Conservation (phyloP, 2,797 vertebrate genomes). For the Taenioides sp. region DNA sequence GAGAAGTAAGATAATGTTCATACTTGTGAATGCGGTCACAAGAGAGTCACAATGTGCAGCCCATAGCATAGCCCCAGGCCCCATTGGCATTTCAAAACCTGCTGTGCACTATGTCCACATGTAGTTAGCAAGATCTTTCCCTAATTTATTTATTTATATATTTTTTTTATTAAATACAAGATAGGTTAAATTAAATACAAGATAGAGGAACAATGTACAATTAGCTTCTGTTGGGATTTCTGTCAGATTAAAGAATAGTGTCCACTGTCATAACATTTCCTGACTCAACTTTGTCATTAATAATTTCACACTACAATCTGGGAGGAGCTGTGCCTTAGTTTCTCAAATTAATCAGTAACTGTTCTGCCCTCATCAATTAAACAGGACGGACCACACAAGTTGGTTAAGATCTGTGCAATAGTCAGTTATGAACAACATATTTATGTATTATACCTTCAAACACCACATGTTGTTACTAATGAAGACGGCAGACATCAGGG, state of each 20-base stretch:
- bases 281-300: slow-evolving; percentile 39
- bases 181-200: slow-evolving; percentile 17
- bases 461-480: neutral
- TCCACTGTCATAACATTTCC: slow-evolving; percentile 25
- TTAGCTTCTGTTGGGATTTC: slow-evolving; percentile 24
- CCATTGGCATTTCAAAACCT: slow-evolving; percentile 52
- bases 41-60: slow-evolving; percentile 70
- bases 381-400: slow-evolving; percentile 26
- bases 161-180: slow-evolving; percentile 20
- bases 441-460: slow-evolving; percentile 16
- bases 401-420: slow-evolving; percentile 17
- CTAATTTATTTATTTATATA: slow-evolving; percentile 30
- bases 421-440: slow-evolving; percentile 15
- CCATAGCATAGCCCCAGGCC: slow-evolving; percentile 41
- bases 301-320: slow-evolving; percentile 47
- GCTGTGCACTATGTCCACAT: slow-evolving; percentile 55
- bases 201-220: slow-evolving; percentile 23
- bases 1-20: slow-evolving; percentile 56
- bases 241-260: slow-evolving; percentile 35
- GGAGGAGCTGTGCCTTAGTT: slow-evolving; percentile 24
- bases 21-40: slow-evolving; percentile 68
- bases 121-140: slow-evolving; percentile 43
- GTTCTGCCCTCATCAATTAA: slow-evolving; percentile 30
- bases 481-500: slow-evolving; percentile 6
- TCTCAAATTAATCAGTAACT: slow-evolving; percentile 41